Base-by-base conservation (phyloP, 1,140 invertebrate species). In the Megathymus violae region DNA sequence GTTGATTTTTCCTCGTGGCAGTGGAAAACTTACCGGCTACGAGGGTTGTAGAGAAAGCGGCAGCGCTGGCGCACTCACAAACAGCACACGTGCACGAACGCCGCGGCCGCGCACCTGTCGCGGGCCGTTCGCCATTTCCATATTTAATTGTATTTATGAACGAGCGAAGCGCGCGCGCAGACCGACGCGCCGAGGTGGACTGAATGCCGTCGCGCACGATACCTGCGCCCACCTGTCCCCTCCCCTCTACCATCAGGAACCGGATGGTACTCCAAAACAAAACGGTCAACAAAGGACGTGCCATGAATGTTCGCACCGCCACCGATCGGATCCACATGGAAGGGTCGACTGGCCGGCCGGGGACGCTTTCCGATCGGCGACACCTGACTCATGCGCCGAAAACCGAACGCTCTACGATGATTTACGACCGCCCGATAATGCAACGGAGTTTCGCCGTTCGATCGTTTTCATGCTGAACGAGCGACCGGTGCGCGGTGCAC, bases 241-340 rank as follows among this genome's bases (percentile, higher is more conserved):
- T 72, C 67, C 76, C 74, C 74, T 78, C 81, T 74, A 76, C 83
- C 78, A 83, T 79, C 76, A 85, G 85, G 84, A 89, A 89, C 87
- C 85, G 85, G 85, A 89, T 88, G 87, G 84, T 83, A 79, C 81
- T 89, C 84, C 87, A 89, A 89, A 88, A 89, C 87, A 89, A 89
- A 89, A 88, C 85, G 81, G 82, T 85, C 84, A 87, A 89, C 87
- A 86, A 87, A 89, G 85, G 87, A 89, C 82, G 81, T 89, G 87
- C 85, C 85, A 85, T 83, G 76, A 85, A 88, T 88, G 87, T 88
- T 85, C 85, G 81, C 86, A 80, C 69, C 71, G 73, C 81, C 81
- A 76, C 82, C 82, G 76, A 70, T 66, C 74, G 75, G 70, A 68
- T 75, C 63, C 73, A 71, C 69, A 41, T 67, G 60, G 74, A 71